Conservation (phyloP, 2,113 vertebrate genomes). For the Trematocara marginatum region DNA sequence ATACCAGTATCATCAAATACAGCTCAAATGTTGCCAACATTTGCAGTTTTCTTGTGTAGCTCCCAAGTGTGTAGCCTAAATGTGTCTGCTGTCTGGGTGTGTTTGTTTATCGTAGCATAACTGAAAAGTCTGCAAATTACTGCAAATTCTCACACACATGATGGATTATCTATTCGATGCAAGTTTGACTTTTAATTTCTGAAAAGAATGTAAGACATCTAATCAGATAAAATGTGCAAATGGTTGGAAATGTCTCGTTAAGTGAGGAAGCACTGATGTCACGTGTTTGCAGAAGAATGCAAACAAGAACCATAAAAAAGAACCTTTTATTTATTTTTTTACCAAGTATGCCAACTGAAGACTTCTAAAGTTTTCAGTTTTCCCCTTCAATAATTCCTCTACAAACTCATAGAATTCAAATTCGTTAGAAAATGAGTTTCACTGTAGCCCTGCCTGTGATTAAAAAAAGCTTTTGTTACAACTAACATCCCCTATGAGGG, state of each 20-base stretch:
- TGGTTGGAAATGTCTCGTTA: neutral
- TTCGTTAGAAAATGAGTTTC: neutral
- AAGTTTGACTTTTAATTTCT: neutral
- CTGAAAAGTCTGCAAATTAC: neutral
- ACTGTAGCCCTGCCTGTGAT: neutral
- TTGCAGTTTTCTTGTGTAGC: neutral
- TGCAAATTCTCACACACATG: neutral
- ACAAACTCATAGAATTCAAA: neutral
- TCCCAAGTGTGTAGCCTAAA: fast-evolving
- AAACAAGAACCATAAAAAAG: neutral
- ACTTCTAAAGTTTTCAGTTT: neutral
- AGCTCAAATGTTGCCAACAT: neutral
- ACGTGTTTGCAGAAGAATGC: neutral
- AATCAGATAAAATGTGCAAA: neutral
- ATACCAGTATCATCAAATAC: neutral
- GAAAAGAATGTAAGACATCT: neutral
- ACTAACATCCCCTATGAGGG: neutral
- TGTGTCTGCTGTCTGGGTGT: neutral
- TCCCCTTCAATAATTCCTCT: fast-evolving
- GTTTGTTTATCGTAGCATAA: neutral
- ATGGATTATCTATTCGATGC: neutral
- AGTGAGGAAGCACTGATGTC: neutral
- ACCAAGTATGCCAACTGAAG: neutral
- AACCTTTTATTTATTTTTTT: neutral
- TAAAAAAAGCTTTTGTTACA: neutral